These are phyloP conservation scores for Hozukius guyotensis DNA, from an alignment of 2,797 vertebrate genomes.

Conservation along the genomic window DNA sequence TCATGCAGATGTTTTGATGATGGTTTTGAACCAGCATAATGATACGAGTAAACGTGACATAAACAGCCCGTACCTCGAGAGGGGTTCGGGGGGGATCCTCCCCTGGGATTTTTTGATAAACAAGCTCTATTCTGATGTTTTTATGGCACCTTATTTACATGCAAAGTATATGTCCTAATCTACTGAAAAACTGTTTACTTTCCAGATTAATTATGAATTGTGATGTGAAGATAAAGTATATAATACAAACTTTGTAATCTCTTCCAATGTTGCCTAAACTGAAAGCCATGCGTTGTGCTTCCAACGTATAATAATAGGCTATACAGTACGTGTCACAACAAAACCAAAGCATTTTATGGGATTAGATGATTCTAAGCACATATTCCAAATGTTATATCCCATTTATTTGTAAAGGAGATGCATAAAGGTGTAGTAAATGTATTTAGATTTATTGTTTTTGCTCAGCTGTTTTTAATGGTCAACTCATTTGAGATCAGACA, in stretches of 20 bases:
- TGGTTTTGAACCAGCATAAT: too few relatives aligned
- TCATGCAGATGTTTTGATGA: too few relatives aligned
- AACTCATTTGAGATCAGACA: not conserved
- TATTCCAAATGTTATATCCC: not conserved
- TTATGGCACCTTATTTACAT: too few relatives aligned
- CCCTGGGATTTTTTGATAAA: too few relatives aligned
- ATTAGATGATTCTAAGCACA: not conserved
- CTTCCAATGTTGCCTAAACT: not conserved
- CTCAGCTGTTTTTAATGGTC: not conserved
- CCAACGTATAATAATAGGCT: not conserved
- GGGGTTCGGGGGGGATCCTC: too few relatives aligned
- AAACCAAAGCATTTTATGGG: not conserved
- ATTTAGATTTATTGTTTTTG: not conserved
- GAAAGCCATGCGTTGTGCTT: not conserved
- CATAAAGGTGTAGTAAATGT: not conserved
- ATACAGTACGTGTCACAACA: not conserved
- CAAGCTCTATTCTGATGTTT: too few relatives aligned
- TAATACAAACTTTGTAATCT: not conserved
- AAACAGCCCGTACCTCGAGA: too few relatives aligned
- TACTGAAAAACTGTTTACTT: too few relatives aligned
- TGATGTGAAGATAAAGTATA: not conserved
- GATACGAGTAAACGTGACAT: too few relatives aligned
- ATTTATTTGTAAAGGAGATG: not conserved
- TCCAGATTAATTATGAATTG: too few relatives aligned
- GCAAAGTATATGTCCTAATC: too few relatives aligned